Conservation (phyloP, 2,888 invertebrate species). For the Polydrusus tereticollis region DNA sequence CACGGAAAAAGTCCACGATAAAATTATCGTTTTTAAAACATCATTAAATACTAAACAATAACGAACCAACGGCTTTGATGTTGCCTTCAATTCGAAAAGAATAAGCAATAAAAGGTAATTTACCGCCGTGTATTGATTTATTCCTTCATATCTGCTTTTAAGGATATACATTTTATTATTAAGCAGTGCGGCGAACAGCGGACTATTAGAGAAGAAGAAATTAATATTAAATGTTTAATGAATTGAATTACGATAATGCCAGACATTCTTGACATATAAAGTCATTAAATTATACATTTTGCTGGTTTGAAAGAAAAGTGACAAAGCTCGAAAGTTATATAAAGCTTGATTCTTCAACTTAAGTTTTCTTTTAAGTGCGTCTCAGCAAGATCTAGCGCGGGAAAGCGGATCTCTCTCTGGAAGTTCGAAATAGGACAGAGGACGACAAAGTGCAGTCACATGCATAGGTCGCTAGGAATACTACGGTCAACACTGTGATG, state of each 20-base stretch:
- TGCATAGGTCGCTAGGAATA: no score
- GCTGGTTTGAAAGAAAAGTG: no score
- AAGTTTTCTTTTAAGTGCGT: no score
- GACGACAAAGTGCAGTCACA: no score
- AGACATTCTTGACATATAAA: no score
- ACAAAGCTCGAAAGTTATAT: no score
- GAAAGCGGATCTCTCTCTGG: no score
- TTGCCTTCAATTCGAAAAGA: slow-evolving; percentile 46
- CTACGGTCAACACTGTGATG: no score
- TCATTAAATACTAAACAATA: slow-evolving; percentile 50
- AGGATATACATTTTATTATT: slow-evolving; percentile 32
- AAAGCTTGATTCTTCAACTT: no score
- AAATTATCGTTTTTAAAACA: slow-evolving; percentile 50
- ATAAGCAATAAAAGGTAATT: slow-evolving; percentile 51
- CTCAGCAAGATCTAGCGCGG: no score
- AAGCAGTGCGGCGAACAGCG: slow-evolving; percentile 16
- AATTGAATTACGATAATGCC: not conserved
- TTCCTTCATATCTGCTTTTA: slow-evolving; percentile 34
- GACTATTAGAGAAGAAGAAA: slow-evolving; percentile 9
- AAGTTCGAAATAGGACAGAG: no score
- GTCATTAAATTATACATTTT: no score
- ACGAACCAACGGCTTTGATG: slow-evolving; percentile 48
- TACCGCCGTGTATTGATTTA: slow-evolving; percentile 51
- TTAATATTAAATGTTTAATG: slow-evolving; percentile 12
- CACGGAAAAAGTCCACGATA: slow-evolving; percentile 32